Evolutionary conservation across 1,140 invertebrate species (phyloP).

Genomic region (Epicauta chinensis): DNA sequence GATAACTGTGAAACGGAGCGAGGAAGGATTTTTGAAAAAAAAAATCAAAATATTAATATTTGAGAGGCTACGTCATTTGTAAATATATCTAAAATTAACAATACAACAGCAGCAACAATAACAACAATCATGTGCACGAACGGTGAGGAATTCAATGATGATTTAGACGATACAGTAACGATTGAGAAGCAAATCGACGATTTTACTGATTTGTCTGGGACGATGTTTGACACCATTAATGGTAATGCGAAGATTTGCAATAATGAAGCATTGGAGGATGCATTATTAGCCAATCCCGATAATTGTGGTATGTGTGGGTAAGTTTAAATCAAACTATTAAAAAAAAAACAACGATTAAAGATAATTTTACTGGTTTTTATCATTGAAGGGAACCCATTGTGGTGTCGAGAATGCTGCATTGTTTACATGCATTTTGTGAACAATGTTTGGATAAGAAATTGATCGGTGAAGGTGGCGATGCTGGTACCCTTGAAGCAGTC

Average conservation of each 20-base stretch:
- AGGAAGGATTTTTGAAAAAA: neutral
- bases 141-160: conserved; percentile 16
- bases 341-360: neutral
- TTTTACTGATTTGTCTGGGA: conserved; percentile 29
- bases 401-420: conserved; percentile 78
- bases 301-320: conserved; percentile 41
- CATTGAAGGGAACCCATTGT: conserved; percentile 59
- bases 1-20: neutral
- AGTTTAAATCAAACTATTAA: conserved; percentile 5
- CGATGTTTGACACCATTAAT: conserved; percentile 30
- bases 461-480: conserved; percentile 60
- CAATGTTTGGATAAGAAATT: conserved; percentile 76
- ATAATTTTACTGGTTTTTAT: conserved; percentile 1
- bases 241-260: conserved; percentile 36
- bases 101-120: conserved; percentile 15
- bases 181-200: conserved; percentile 15
- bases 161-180: neutral
- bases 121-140: conserved; percentile 30
- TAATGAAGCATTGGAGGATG: conserved; percentile 40
- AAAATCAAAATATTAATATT: neutral
- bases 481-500: conserved; percentile 49
- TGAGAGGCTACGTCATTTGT: neutral
- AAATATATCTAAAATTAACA: neutral
- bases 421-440: conserved; percentile 90
- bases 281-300: conserved; percentile 40